These are phyloP conservation scores for Atlantisia rogersi DNA, from an alignment of 2,113 vertebrate genomes.

Conservation along the genomic window DNA sequence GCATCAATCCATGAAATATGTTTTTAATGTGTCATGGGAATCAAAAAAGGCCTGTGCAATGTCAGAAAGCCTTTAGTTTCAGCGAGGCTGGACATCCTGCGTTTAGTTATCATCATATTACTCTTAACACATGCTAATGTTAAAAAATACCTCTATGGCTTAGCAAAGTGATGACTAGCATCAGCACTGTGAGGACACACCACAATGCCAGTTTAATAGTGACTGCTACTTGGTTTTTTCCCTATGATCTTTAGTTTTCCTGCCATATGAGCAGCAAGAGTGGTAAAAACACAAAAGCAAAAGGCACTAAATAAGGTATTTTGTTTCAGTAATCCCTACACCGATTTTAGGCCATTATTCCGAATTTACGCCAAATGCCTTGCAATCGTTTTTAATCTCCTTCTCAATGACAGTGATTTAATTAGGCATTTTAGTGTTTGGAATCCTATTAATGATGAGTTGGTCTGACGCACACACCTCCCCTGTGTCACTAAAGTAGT, in stretches of 20 bases:
- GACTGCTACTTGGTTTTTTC: neutral
- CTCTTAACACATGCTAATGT: neutral
- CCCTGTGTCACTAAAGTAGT: neutral
- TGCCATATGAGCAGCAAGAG: neutral
- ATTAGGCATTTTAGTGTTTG: neutral
- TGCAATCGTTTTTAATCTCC: neutral
- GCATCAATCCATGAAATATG: neutral
- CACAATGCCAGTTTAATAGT: neutral
- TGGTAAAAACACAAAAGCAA: neutral
- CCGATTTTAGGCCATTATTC: neutral
- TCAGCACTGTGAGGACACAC: neutral
- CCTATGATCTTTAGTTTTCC: neutral
- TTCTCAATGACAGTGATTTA: neutral
- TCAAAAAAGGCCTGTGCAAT: neutral
- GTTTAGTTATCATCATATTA: neutral
- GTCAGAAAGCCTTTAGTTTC: neutral
- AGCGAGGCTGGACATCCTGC: neutral
- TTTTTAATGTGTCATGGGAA: neutral
- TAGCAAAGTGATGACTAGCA: rapidly evolving
- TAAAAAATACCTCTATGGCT: neutral
- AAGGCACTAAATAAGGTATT: neutral
- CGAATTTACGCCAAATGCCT: neutral
- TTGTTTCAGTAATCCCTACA: neutral
- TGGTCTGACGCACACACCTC: rapidly evolving
- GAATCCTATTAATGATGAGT: neutral